Percentiles rank a stretch among this genome's conserved stretches.
These are phyloP conservation scores for Quadroppia sp. DNA, from an alignment of 2,888 invertebrate species.

Conservation along the genomic window DNA sequence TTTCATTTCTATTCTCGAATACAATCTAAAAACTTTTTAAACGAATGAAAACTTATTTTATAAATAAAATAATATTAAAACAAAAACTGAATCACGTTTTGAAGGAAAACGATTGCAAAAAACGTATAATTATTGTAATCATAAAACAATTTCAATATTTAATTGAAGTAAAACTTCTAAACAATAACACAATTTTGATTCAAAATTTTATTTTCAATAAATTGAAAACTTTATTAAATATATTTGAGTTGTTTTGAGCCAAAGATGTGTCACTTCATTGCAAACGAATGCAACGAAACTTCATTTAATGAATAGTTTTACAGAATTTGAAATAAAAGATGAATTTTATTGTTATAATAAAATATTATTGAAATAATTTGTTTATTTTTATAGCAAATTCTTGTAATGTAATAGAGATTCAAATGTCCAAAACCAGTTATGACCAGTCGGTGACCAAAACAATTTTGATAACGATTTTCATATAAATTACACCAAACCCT, in stretches of 20 bases:
- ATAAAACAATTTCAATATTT: neutral
- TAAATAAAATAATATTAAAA: neutral
- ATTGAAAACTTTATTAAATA: neutral
- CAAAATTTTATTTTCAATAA: neutral
- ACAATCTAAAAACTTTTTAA: no score
- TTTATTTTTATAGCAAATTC: no score
- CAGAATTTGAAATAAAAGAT: no score
- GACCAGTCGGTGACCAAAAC: no score
- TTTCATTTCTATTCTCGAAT: no score
- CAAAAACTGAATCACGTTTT: neutral
- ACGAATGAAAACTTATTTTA: neutral
- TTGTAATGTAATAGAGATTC: no score
- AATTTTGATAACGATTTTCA: no score
- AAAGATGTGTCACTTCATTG: neutral
- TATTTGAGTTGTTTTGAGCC: neutral
- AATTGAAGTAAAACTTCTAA: neutral
- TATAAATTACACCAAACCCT: no score
- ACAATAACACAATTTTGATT: neutral
- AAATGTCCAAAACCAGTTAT: no score
- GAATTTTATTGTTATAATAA: no score
- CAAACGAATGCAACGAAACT: neutral
- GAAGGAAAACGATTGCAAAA: neutral
- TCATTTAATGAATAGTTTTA: no score
- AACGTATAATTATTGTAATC: slow-evolving; percentile 10
- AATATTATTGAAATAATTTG: no score